These are phyloP conservation scores for Ptyas mucosa DNA, from an alignment of 2,113 vertebrate species.

Conservation along the genomic window DNA sequence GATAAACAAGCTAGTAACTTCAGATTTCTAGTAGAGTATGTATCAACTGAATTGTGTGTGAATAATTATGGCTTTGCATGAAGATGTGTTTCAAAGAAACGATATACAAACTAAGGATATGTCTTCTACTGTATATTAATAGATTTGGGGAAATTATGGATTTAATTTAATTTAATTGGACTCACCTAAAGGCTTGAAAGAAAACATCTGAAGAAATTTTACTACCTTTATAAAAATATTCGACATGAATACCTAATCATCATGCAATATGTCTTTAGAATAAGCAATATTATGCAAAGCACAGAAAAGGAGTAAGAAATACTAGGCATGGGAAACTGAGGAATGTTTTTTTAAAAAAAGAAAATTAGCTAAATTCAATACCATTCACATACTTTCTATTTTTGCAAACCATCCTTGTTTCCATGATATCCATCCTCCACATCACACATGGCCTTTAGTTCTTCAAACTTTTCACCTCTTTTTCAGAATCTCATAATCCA, in stretches of 20 bases:
- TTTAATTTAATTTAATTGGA: background rate
- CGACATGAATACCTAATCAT: background rate
- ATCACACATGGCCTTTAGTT: background rate
- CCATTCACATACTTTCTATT: background rate
- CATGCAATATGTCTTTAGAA: background rate
- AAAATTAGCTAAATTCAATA: background rate
- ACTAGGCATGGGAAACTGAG: background rate
- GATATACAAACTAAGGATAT: background rate
- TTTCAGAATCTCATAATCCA: background rate
- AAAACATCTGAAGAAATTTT: background rate
- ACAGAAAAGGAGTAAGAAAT: background rate
- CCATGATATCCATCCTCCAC: background rate
- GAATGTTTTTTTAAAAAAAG: background rate
- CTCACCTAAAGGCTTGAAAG: background rate
- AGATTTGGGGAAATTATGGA: background rate
- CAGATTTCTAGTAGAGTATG: background rate
- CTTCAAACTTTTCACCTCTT: background rate
- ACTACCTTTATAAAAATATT: background rate
- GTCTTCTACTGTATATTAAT: no score
- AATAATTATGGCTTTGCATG: background rate
- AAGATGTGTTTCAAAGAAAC: background rate
- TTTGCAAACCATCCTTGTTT: background rate
- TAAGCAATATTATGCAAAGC: background rate
- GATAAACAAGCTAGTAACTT: background rate
- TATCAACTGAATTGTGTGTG: background rate